Base-by-base conservation (phyloP, 2,113 vertebrate genomes). In the Calidris pygmaea region DNA sequence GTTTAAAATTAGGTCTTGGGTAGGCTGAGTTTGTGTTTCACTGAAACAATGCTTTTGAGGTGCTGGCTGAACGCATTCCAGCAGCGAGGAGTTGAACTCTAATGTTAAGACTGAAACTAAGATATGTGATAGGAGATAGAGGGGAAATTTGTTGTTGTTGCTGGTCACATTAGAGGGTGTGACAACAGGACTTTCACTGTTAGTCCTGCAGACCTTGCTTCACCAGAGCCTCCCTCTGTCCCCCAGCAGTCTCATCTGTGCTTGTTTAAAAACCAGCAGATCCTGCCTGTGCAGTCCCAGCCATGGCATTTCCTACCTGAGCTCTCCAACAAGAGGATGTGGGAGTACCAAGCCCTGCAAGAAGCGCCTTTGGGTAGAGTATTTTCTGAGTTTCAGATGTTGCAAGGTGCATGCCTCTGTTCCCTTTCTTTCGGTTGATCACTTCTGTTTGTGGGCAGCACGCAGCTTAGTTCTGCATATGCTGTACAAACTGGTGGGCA, bases 331-430 rank as follows among this genome's bases (percentile, higher is more conserved):
- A 35, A 73, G 65, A 56, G 59, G 32, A 35, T 52, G 14, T 14
- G 71, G 70, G 72, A 83, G 17, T 22, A n/a, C 7, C 1, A 41
- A 84, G n/a, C 26, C 11, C 41, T 37, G 4, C 0, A 0, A 53
- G 39, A 68, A 78, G 27, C 10, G 35, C 56, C 53, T 72, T 65
- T 43, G 53, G 24, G 9, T 48, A 53, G 53, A 55, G 6, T 35
- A 12, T 67, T 90, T 58, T 18, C 0, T 0, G 41, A 67, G 59
- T 83, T 90, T 88, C 71, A 58, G 26, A 9, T 21, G 37, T 5
- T 70, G 37, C 22, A 23, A 39, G 4, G 30, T 1, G 0, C 26
- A 3, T 7, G 73, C 23, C n/a, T 62, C 59, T 77, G 17, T 74
- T 90, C 63, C 41, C 30, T 34, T 86, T 83, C 39, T 85, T 79